A percentile compares a stretch with the other conserved stretches of the same genome.
These are phyloP conservation scores for Gambusia affinis DNA, from an alignment of 2,113 vertebrate species.

Conservation along the genomic window DNA sequence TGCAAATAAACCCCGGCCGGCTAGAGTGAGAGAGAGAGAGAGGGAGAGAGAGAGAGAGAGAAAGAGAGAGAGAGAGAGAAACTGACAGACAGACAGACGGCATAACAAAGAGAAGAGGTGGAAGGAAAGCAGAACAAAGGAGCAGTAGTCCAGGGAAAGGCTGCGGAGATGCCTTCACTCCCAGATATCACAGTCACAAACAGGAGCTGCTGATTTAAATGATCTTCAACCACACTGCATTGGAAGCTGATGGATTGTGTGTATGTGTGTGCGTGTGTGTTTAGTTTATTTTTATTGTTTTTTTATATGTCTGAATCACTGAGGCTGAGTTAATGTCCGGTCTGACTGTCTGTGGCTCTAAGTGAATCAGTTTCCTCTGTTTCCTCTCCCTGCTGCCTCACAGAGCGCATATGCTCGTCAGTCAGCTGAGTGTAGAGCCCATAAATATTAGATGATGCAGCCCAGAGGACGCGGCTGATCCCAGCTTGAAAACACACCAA, in stretches of 20 bases:
- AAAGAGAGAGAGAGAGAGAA: too few species aligned
- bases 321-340: constrained; percentile 13
- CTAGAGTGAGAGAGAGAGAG: constrained; percentile 46
- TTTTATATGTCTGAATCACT: not conserved
- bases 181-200: constrained; percentile 49
- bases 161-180: constrained; percentile 78
- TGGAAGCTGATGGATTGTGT: not conserved
- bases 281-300: too few species aligned
- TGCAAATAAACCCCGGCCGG: constrained; percentile 75
- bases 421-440: constrained; percentile 44
- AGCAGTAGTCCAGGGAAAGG: constrained; percentile 56
- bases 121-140: constrained; percentile 69
- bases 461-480: constrained; percentile 67
- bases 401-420: constrained; percentile 38
- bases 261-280: too few species aligned
- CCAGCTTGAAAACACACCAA: constrained; percentile 36
- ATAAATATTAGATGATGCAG: constrained; percentile 76
- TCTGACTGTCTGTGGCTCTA: constrained; percentile 41
- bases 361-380: constrained; percentile 62
- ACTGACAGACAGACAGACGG: constrained; percentile 52
- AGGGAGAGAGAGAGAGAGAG: constrained; percentile 21
- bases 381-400: constrained; percentile 52
- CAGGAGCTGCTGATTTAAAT: constrained; percentile 24
- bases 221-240: constrained; percentile 19
- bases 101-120: constrained; percentile 74